Percentiles rank a stretch among this genome's conserved stretches.
Evolutionary conservation across 2,888 invertebrate species (phyloP).

Genomic region (Kuschelorhynchus macadamiae): DNA sequence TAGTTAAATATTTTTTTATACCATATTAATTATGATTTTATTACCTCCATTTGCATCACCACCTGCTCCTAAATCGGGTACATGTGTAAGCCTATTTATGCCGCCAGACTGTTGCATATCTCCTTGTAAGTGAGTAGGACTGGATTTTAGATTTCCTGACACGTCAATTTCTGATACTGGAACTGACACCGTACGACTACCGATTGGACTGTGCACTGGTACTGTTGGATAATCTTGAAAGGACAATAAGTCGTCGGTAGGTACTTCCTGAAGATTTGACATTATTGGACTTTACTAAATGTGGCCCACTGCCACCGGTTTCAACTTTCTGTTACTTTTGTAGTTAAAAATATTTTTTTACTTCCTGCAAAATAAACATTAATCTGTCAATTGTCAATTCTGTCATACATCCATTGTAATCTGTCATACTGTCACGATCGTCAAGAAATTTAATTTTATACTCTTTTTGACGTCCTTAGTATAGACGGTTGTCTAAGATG

Average conservation of each 20-base stretch:
- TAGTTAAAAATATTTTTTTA: no score
- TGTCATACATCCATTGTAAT: no score
- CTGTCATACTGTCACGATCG: no score
- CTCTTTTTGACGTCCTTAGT: no score
- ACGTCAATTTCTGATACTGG: conserved; percentile 52
- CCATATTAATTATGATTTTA: no score
- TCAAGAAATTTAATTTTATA: no score
- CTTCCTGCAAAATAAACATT: no score
- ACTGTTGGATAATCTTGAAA: conserved; percentile 81
- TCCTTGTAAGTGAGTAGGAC: conserved; percentile 13
- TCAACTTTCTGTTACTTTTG: no score
- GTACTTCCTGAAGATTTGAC: conserved; percentile 66
- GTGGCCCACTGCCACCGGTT: no score
- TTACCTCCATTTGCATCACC: conserved; percentile 43
- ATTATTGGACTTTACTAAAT: conserved; percentile 49
- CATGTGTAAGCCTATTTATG: conserved; percentile 16
- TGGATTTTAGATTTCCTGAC: conserved; percentile 45
- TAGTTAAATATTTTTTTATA: conserved; percentile 1
- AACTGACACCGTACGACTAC: conserved; percentile 54
- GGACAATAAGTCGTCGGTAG: conserved; percentile 77
- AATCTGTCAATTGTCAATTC: no score
- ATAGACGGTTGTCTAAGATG: no score
- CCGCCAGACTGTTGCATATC: conserved; percentile 20
- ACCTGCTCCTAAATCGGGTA: conserved; percentile 25
- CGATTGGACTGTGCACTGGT: conserved; percentile 66